phyloP scores from a whole-genome alignment of 2,113 vertebrate genomes.

The Passer domesticus region DNA sequence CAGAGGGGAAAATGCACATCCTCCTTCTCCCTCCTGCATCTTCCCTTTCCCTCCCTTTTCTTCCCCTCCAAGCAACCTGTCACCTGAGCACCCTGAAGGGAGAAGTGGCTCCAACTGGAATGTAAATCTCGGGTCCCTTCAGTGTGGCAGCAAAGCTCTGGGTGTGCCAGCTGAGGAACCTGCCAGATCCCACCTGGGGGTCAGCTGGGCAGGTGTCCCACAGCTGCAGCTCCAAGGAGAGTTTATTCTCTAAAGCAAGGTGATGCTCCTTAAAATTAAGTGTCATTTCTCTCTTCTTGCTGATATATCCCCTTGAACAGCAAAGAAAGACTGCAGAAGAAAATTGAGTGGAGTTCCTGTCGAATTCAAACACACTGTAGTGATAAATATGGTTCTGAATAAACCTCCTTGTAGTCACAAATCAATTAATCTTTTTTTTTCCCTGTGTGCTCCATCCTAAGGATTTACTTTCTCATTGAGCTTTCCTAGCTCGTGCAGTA shows the following conservation, averaged over 20 bases:
- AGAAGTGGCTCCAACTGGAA: neutral
- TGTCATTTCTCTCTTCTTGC: slow-evolving; percentile 42
- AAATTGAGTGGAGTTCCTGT: slow-evolving; percentile 67
- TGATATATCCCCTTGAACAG: slow-evolving; percentile 13
- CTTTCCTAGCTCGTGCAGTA: neutral
- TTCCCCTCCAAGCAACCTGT: neutral
- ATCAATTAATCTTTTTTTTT: slow-evolving; percentile 66
- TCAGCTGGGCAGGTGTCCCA: neutral
- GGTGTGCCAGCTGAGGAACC: neutral
- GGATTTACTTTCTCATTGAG: slow-evolving; percentile 65
- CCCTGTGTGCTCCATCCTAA: neutral
- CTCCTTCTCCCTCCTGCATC: neutral
- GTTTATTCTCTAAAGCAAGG: slow-evolving; percentile 4
- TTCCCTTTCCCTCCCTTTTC: neutral
- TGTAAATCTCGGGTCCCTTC: neutral
- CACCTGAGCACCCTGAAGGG: neutral
- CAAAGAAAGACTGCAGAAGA: slow-evolving; percentile 43
- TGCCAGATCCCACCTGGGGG: neutral
- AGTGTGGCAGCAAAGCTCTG: fast-evolving
- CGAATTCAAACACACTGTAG: slow-evolving; percentile 67
- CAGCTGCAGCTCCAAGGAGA: neutral
- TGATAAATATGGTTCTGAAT: slow-evolving; percentile 73
- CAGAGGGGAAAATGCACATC: neutral
- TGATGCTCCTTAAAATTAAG: slow-evolving; percentile 22
- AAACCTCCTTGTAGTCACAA: slow-evolving; percentile 59